Evolutionary conservation across 2,797 vertebrate species (phyloP), one percentile per base, ranked within the genome.

Genomic region (Pangasius mekongensis): DNA sequence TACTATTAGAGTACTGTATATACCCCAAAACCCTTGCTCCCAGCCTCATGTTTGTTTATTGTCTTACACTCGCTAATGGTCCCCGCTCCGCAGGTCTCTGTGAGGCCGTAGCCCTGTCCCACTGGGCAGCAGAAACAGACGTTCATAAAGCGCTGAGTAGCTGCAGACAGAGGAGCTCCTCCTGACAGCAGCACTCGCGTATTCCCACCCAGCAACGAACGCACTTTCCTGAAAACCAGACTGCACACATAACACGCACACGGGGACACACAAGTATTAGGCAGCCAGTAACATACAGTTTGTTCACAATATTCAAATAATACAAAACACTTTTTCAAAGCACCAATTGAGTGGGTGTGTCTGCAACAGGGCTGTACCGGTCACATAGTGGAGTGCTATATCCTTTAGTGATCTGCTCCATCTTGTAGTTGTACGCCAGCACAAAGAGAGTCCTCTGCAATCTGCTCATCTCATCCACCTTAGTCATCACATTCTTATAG

Each of bases 401-500:
- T 69, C 98, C 98, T 92, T 97, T 98, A 74, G 97, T 97, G 93
- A 99, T 97, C 94, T 99, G 98, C 87, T 99, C 98, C 97, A 99
- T 98, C 95, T 99, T 99, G 93, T 99, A 99, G 95, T 99, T 99
- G 95, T 99, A 99, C 7, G 98, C 98, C 91, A 99, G 90, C 89
- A 97, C 97, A 93, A 99, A 99, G 0, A 99, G 95, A 39, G 97
- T 98, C 87, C 95, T 95, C 93, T 99, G 98, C 80, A 99, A 94
- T 93, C 95, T 94, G 88, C 96, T 99, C 98, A 99, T 99, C 93
- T 97, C 97, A 89, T 97, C 98, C 88, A 99, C 98, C 95, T 98
- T 99, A 89, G 96, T 99, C 98, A 99, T 99, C 85, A 99, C 98
- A 0, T 98, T 99, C 96, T 99, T 99, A 94, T 99, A 99, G 92